phyloP scores from a whole-genome alignment of 2,797 vertebrate species.

The Protosalanx chinensis region DNA sequence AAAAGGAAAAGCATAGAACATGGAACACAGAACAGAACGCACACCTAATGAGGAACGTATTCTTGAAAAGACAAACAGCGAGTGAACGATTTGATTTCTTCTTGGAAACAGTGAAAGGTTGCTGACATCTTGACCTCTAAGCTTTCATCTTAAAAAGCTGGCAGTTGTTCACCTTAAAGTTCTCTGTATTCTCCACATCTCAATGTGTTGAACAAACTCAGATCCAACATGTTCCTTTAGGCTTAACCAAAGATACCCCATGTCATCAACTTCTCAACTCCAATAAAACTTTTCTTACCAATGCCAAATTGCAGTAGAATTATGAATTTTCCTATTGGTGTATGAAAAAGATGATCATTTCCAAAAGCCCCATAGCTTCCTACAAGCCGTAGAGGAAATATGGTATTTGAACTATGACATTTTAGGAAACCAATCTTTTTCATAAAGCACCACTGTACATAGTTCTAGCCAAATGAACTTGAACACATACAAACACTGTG shows the following conservation, averaged over 20 bases:
- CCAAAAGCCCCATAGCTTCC: constrained; percentile 29
- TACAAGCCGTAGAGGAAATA: constrained; percentile 14
- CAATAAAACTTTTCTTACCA: neutral
- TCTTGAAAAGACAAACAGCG: constrained; percentile 10
- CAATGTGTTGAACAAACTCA: neutral
- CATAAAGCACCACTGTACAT: constrained; percentile 5
- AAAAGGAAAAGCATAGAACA: constrained; percentile 69
- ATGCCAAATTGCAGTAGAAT: neutral
- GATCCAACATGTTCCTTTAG: neutral
- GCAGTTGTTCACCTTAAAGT: neutral
- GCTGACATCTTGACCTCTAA: constrained; percentile 11
- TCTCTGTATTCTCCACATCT: constrained; percentile 12
- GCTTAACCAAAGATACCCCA: neutral
- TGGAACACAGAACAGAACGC: constrained; percentile 37
- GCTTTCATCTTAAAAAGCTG: no score
- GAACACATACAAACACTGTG: neutral
- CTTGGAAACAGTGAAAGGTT: neutral
- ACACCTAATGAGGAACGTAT: neutral
- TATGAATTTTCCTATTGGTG: constrained; percentile 30
- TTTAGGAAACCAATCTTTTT: constrained; percentile 32
- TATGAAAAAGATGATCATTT: constrained; percentile 39
- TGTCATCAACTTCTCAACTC: neutral
- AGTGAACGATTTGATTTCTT: neutral
- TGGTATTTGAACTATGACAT: constrained; percentile 19
- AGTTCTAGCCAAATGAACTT: constrained; percentile 23